Evolutionary conservation across 2,113 vertebrate genomes (phyloP).

Genomic region (Regulus satrapa): DNA sequence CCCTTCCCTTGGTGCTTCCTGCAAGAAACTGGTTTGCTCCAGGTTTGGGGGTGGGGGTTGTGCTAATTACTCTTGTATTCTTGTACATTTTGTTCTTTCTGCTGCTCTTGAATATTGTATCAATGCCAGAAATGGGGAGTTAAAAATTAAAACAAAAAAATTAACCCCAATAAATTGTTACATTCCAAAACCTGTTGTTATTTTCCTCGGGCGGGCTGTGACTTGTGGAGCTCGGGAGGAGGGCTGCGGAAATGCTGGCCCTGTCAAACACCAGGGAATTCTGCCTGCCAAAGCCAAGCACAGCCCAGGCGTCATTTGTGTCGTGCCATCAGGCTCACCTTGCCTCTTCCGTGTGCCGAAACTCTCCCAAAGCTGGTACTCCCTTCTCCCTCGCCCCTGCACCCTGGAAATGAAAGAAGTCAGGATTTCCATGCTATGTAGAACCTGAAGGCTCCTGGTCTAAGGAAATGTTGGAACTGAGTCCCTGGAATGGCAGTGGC

Average conservation of each 20-base stretch:
- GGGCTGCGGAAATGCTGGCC: not conserved
- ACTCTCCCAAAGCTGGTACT: rapidly evolving
- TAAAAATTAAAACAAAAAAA: slow-evolving; percentile 45
- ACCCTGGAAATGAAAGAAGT: not conserved
- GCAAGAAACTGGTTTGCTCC: slow-evolving; percentile 39
- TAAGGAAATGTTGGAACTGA: not conserved
- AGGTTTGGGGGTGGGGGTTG: slow-evolving; percentile 68
- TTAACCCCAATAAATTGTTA: slow-evolving; percentile 79
- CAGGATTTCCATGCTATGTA: rapidly evolving
- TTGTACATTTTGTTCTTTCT: slow-evolving; percentile 78
- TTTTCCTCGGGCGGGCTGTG: not conserved
- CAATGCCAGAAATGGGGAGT: slow-evolving; percentile 77
- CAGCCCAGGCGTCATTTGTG: rapidly evolving
- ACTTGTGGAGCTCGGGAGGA: rapidly evolving
- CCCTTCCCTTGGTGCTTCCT: not conserved
- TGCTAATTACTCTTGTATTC: slow-evolving; percentile 76
- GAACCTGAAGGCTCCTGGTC: not conserved
- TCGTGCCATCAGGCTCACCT: not conserved
- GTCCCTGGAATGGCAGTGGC: not conserved
- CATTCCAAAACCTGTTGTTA: slow-evolving; percentile 67
- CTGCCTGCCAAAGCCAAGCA: not conserved
- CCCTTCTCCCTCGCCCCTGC: not conserved
- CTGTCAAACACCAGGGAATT: rapidly evolving
- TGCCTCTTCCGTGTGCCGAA: rapidly evolving
- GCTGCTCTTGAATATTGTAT: slow-evolving; percentile 82